A percentile compares a stretch with the other conserved stretches of the same genome.
Evolutionary conservation across 2,888 invertebrate species (phyloP).

Genomic region (Clanis bilineata): DNA sequence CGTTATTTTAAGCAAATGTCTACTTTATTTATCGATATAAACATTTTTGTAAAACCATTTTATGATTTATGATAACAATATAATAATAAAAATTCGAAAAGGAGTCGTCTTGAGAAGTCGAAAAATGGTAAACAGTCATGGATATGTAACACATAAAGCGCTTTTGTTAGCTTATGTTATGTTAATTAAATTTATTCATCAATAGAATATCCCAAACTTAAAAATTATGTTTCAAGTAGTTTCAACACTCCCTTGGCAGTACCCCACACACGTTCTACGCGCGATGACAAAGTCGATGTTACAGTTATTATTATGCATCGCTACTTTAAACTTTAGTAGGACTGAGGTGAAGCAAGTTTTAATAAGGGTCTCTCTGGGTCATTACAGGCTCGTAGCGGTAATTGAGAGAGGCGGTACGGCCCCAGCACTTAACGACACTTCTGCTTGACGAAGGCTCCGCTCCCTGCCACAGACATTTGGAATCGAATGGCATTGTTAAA

Average conservation of each 20-base stretch:
- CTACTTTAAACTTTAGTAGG: constrained; percentile 67
- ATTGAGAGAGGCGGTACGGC: constrained; percentile 60
- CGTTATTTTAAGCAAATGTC: no score
- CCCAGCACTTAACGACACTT: constrained; percentile 64
- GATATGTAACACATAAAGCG: no score
- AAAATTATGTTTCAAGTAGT: not conserved
- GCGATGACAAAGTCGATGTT: constrained; percentile 48
- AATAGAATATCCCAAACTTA: not conserved
- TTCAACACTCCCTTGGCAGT: not conserved
- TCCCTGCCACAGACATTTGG: constrained; percentile 48
- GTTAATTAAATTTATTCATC: no score
- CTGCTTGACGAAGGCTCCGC: constrained; percentile 53
- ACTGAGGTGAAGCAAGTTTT: constrained; percentile 68
- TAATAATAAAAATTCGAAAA: no score
- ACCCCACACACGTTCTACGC: not conserved
- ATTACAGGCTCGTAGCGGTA: constrained; percentile 69
- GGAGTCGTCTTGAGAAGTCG: no score
- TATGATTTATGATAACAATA: no score
- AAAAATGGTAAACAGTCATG: no score
- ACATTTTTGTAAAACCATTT: no score
- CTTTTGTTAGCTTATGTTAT: no score
- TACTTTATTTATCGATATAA: no score
- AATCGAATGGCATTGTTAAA: constrained; percentile 41
- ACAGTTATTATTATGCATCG: constrained; percentile 58
- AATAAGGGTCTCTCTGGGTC: constrained; percentile 74